Evolutionary conservation across 2,113 vertebrate genomes (phyloP), one percentile per base, ranked within the genome.

Genomic region (Psilopogon haemacephalus): DNA sequence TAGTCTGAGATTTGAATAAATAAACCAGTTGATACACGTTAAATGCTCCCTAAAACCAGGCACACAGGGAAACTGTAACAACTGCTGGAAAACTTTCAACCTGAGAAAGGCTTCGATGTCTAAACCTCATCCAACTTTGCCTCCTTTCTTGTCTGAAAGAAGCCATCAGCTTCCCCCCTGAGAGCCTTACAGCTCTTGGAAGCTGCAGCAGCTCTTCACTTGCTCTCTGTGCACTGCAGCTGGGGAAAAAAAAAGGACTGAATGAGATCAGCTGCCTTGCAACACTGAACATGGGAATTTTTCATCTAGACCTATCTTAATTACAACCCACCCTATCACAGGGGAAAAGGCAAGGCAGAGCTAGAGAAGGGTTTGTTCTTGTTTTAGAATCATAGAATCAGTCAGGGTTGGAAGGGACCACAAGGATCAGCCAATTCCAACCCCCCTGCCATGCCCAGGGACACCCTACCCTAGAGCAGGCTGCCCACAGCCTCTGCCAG

Each of bases 251-350:
- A 69, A 87, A 96, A 95, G 42, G 4, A 42, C 52, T 68, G 68
- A 74, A 89, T 94, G 84, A 94, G 91, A 87, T 93, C 93, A 96
- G 91, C 91, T 38, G 5, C 91, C 86, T 20, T 84, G 87, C 94
- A 88, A 94, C 89, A 94, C 78, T 2, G 19, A 87, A 89, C 89
- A 91, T 37, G 78, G 87, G 94, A 91, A 91, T 77, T 93, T 67
- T 86, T 96, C 94, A 92, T 82, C 82, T 62, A 86, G 89, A 64
- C 42, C 0, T 30, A 83, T 92, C 93, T 95, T 91, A 89, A 94
- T 91, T 94, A 94, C 84, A 93, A 89, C 81, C 87, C 96, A 95
- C 75, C 91, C 94, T 40, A 94, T 70, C 93, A 94, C 91, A 92
- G 74, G 89, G 95, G 95, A 94, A 87, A 91, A 88, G 78, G 72